Conservation (phyloP, 2,797 vertebrate genomes). For the Schizopygopsis pylzovi region DNA sequence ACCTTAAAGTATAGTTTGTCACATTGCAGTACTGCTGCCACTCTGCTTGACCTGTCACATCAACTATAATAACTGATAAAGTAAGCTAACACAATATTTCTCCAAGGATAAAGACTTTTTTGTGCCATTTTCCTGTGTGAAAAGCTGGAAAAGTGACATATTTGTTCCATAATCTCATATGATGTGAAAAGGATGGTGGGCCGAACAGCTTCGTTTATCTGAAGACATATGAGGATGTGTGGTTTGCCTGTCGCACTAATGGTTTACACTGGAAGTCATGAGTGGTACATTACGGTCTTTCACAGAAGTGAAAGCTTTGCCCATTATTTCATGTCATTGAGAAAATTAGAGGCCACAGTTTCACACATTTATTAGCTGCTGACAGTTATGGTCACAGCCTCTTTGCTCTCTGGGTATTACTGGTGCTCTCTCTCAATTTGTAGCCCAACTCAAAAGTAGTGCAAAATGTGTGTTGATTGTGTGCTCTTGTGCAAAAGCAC, state of each 20-base stretch:
- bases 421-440: slow-evolving; percentile 36
- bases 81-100: slow-evolving; percentile 11
- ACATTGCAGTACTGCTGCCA: not conserved
- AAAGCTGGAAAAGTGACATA: slow-evolving; percentile 22
- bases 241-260: slow-evolving; percentile 47
- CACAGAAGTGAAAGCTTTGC: slow-evolving; percentile 46
- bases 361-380: slow-evolving; percentile 55
- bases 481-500: slow-evolving; percentile 3
- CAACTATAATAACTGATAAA: not conserved
- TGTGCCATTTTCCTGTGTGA: not conserved
- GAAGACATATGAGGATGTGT: slow-evolving; percentile 51
- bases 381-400: slow-evolving; percentile 57
- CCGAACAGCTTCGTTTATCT: slow-evolving; percentile 42
- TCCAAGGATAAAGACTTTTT: not conserved
- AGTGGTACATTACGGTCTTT: slow-evolving; percentile 53
- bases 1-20: not conserved
- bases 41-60: not conserved
- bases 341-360: slow-evolving; percentile 58
- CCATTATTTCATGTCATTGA: slow-evolving; percentile 62
- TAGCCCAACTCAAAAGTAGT: slow-evolving; percentile 33
- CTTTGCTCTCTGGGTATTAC: slow-evolving; percentile 47
- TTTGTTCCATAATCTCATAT: slow-evolving; percentile 12
- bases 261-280: slow-evolving; percentile 53
- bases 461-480: slow-evolving; percentile 20
- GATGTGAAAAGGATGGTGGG: slow-evolving; percentile 37